These are phyloP conservation scores for Spisula solida DNA, from an alignment of 2,888 invertebrate genomes.

Conservation along the genomic window DNA sequence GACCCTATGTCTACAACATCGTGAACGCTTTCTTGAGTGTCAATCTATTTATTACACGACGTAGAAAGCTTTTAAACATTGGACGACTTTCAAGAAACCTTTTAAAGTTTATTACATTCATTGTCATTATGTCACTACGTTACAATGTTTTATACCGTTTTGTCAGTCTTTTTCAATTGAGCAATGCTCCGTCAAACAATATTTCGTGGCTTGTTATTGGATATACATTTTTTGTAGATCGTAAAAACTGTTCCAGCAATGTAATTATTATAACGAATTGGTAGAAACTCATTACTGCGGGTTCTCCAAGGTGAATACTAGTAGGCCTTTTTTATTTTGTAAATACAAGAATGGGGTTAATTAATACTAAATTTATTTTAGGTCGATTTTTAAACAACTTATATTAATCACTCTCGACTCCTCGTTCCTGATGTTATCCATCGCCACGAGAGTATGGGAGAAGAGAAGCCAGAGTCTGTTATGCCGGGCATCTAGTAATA, in stretches of 20 bases:
- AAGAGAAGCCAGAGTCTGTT: too few relatives aligned
- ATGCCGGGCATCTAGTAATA: too few relatives aligned
- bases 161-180: neutral
- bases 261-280: neutral
- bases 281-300: neutral
- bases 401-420: too few relatives aligned
- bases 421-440: too few relatives aligned
- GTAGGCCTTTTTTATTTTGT: too few relatives aligned
- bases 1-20: neutral
- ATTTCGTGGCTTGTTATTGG: neutral
- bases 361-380: too few relatives aligned
- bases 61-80: slow-evolving; percentile 9
- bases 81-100: slow-evolving; percentile 15
- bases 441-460: too few relatives aligned
- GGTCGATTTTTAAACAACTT: too few relatives aligned
- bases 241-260: neutral
- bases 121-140: neutral
- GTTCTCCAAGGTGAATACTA: too few relatives aligned
- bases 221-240: neutral
- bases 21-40: neutral
- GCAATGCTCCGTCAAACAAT: neutral
- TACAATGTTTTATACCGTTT: neutral
- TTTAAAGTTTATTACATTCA: slow-evolving; percentile 30
- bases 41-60: neutral
- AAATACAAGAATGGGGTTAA: too few relatives aligned